Evolutionary conservation across 2,797 vertebrate genomes (phyloP).

Genomic region (Trichosurus vulpecula): DNA sequence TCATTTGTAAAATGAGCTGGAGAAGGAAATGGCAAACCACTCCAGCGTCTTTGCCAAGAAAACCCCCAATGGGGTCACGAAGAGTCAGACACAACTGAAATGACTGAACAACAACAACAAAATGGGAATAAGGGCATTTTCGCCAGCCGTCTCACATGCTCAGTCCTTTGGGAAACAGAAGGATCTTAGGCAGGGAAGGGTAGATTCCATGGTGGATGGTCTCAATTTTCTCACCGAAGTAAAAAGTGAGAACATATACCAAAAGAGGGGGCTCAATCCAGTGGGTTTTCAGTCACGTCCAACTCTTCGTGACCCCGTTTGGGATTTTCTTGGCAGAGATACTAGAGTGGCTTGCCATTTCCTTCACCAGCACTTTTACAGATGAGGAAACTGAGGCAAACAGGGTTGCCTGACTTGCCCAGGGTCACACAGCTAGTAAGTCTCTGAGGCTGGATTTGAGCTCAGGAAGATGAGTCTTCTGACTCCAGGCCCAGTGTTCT

Average conservation of each 20-base stretch:
- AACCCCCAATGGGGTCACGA: neutral
- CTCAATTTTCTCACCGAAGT: neutral
- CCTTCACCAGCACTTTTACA: neutral
- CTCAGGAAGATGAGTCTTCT: neutral
- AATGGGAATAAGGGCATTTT: neutral
- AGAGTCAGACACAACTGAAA: too few species aligned
- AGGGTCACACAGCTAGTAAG: neutral
- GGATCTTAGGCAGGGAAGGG: neutral
- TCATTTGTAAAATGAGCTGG: neutral
- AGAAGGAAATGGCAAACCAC: neutral
- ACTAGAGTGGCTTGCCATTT: neutral
- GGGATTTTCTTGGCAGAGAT: too few species aligned
- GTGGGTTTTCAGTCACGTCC: too few species aligned
- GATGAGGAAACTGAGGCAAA: neutral
- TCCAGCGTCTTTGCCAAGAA: neutral
- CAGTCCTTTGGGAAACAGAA: neutral
- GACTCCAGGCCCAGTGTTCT: too few species aligned
- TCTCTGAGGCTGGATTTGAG: neutral
- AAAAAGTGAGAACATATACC: neutral
- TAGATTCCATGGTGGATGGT: neutral
- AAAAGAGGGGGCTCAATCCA: neutral
- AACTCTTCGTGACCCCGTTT: too few species aligned
- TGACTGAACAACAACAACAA: too few species aligned
- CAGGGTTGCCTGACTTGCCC: neutral
- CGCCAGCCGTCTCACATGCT: neutral